Conservation (phyloP, 2,113 vertebrate genomes). For the Thryonomys swinderianus region DNA sequence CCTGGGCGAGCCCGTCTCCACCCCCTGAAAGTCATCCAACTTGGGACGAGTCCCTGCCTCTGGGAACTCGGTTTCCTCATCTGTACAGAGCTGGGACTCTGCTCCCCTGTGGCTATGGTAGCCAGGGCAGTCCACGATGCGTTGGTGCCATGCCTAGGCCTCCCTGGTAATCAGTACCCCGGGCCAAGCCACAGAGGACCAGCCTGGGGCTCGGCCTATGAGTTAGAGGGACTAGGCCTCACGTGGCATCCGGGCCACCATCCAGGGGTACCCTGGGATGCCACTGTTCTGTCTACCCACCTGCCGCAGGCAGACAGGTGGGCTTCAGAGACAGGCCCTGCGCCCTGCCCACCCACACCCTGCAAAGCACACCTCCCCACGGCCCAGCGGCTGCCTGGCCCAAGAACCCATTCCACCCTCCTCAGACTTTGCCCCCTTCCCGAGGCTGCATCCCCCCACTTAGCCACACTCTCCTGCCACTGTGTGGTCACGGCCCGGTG, state of each 20-base stretch:
- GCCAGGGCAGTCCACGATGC: accelerated
- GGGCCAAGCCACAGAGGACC: not conserved
- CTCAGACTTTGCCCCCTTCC: not conserved
- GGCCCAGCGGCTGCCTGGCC: not conserved
- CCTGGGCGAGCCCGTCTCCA: accelerated
- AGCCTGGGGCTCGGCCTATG: not conserved
- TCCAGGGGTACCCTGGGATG: not conserved
- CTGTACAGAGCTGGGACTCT: not conserved
- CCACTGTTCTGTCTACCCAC: not conserved
- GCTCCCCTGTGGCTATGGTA: accelerated
- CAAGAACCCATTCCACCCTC: not conserved
- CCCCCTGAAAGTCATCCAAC: not conserved
- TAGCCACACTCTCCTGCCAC: not conserved
- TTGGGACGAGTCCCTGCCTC: not conserved
- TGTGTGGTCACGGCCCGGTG: not conserved
- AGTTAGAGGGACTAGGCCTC: not conserved
- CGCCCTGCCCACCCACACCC: not conserved
- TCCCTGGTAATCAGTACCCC: not conserved
- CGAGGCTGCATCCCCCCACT: no score
- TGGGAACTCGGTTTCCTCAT: not conserved
- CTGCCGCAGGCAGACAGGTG: not conserved
- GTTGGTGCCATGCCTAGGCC: no score
- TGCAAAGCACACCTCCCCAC: not conserved
- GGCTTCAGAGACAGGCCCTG: not conserved
- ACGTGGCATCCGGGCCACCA: not conserved